Evolutionary conservation across 1,140 invertebrate species (phyloP).

Genomic region (Capitella teleta): DNA sequence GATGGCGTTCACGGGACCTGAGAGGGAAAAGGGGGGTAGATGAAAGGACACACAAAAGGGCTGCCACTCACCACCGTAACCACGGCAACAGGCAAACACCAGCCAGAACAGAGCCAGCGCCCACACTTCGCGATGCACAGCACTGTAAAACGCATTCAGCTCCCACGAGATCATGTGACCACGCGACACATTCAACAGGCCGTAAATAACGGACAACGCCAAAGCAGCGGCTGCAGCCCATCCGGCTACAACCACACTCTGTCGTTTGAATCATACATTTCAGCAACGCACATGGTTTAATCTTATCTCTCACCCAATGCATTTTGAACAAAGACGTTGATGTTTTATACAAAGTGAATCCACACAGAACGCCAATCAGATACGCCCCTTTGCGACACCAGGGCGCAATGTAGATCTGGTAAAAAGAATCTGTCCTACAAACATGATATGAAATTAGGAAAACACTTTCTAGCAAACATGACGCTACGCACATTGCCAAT

Average conservation of each 20-base stretch:
- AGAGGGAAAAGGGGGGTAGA: too few relatives aligned
- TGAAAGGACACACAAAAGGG: too few relatives aligned
- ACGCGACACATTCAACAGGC: constrained; percentile 15
- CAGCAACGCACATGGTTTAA: too few relatives aligned
- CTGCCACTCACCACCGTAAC: constrained; percentile 23
- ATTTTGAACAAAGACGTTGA: too few relatives aligned
- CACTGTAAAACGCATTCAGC: constrained; percentile 29
- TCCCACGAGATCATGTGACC: constrained; percentile 12
- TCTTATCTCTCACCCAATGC: too few relatives aligned
- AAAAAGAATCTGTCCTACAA: constrained; percentile 19
- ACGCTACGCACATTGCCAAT: too few relatives aligned
- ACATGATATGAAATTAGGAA: too few relatives aligned
- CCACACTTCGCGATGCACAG: constrained; percentile 36
- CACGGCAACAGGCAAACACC: constrained; percentile 41
- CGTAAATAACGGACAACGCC: constrained; percentile 20
- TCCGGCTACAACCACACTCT: constrained; percentile 6
- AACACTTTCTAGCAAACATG: too few relatives aligned
- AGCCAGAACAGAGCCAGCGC: constrained; percentile 41
- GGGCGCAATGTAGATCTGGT: constrained; percentile 69
- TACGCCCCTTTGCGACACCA: constrained; percentile 47
- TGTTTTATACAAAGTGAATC: constrained; percentile 39
- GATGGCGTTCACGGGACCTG: constrained; percentile 56
- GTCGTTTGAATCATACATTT: too few relatives aligned
- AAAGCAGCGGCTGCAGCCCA: constrained; percentile 17
- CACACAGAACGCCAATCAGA: constrained; percentile 44